Percentiles rank a stretch among this genome's conserved stretches.
phyloP scores from a whole-genome alignment of 2,113 vertebrate species.

The Sinocyclocheilus anshuiensis region DNA sequence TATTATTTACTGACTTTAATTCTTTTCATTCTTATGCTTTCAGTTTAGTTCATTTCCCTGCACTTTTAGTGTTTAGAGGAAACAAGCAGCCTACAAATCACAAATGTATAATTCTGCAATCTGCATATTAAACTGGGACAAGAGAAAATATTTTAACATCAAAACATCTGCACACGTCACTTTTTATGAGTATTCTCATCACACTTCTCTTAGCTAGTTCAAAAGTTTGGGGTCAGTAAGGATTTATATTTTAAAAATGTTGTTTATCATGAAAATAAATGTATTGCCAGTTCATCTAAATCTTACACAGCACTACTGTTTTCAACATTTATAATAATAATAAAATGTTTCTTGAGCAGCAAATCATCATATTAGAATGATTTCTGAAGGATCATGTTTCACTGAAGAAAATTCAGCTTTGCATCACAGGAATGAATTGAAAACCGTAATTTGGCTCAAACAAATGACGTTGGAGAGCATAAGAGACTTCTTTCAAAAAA shows the following conservation, averaged over 20 bases:
- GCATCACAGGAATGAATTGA: too few relatives aligned
- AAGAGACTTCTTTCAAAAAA: background rate
- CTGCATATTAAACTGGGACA: background rate
- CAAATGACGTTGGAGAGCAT: background rate
- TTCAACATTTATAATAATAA: too few relatives aligned
- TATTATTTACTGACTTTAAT: too few relatives aligned
- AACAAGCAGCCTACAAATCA: too few relatives aligned
- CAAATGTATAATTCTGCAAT: background rate
- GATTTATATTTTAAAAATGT: too few relatives aligned
- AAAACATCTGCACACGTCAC: background rate
- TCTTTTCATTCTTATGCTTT: background rate
- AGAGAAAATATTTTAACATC: background rate
- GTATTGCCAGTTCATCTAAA: too few relatives aligned
- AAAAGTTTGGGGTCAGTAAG: too few relatives aligned
- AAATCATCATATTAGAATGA: background rate
- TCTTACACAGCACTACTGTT: too few relatives aligned
- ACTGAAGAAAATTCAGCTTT: too few relatives aligned
- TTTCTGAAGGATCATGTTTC: background rate
- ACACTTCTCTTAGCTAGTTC: background rate
- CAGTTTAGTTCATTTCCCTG: background rate
- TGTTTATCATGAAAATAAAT: too few relatives aligned
- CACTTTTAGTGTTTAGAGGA: background rate
- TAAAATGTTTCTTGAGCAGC: too few relatives aligned
- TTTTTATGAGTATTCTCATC: background rate
- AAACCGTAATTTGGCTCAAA: background rate